Base-by-base conservation (phyloP, 2,888 invertebrate genomes). In the Yponomeuta plumbellus region DNA sequence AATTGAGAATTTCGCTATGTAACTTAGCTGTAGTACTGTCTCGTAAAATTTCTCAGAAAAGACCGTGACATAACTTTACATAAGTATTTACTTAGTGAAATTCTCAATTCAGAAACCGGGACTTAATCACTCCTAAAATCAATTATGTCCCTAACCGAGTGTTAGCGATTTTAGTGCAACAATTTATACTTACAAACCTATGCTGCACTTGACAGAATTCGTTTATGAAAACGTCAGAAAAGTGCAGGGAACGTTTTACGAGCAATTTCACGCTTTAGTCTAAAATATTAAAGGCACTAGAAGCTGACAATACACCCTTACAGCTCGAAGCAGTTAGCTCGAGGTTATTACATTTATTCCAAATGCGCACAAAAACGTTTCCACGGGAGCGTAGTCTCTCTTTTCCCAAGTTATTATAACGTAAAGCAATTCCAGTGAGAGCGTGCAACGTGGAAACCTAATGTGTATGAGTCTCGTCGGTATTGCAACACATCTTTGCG, bases 401-500 rank as follows among this genome's bases (percentile, higher is more conserved):
- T 17, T 52, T 52, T 52, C 13, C 44, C 44, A 52, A 52, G 39
- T 65, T 65, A 57, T 57, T 65, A 65, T 57, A 39, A 44, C 44
- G 44, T 57, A 34, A 65, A 57, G 57, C 65, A 65, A 65, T 65
- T 65, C 56, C 65, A 17, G 52, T 56, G 65, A 65, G 56, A 65
- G 65, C 65, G 21, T 23, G 56, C 20, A 20, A 39, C 13, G 22
- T 34, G 34, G 34, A 61, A 59, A 34, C 61, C 26, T 23, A 26
- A n/a, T 34, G 61, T 59, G 59, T 59, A 59, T 59, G 59, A 59
- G 11, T 59, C 22, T 11, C 23, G 13, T 13, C 23, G 59, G 59
- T n/a, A 44, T 63, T 40, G 44, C 63, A 63, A 63, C 63, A 44
- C 63, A 63, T 61, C 63, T 40, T 40, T 20, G 44, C 63, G 22